Evolutionary conservation across 2,113 vertebrate genomes (phyloP).

Genomic region (Burhinus oedicnemus): DNA sequence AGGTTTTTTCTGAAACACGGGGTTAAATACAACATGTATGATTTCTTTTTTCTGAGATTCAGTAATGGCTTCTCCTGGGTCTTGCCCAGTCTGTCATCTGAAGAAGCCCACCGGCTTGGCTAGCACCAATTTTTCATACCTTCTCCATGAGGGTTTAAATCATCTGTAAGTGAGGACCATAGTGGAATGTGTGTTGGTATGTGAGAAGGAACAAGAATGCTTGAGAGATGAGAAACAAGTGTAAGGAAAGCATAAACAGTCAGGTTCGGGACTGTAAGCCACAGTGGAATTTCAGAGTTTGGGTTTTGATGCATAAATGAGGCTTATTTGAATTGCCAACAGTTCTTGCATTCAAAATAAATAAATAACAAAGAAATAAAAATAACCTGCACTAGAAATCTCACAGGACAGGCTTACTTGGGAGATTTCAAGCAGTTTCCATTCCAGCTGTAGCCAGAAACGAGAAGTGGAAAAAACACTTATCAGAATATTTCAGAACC

Average conservation of each 20-base stretch:
- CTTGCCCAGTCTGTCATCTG: neutral
- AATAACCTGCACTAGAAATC: neutral
- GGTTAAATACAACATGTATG: neutral
- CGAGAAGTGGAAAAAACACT: neutral
- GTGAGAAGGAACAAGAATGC: neutral
- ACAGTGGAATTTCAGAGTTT: constrained; percentile 6
- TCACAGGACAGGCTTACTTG: neutral
- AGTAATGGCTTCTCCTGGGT: neutral
- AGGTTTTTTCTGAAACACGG: neutral
- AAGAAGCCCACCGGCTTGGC: neutral
- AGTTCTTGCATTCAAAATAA: constrained; percentile 10
- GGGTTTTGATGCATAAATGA: constrained; percentile 12
- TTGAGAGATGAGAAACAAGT: neutral
- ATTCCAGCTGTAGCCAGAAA: neutral
- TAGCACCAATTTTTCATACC: neutral
- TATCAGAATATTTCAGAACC: constrained; percentile 6
- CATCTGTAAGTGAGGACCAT: neutral
- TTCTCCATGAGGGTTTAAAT: constrained; percentile 3
- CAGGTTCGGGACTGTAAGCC: neutral
- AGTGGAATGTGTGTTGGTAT: neutral
- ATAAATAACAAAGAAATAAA: neutral
- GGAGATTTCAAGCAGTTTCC: neutral
- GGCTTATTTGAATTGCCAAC: constrained; percentile 1
- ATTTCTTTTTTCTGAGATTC: neutral
- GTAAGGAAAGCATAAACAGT: neutral